Evolutionary conservation across 2,113 vertebrate genomes (phyloP).

Genomic region (Pedionomus torquatus): DNA sequence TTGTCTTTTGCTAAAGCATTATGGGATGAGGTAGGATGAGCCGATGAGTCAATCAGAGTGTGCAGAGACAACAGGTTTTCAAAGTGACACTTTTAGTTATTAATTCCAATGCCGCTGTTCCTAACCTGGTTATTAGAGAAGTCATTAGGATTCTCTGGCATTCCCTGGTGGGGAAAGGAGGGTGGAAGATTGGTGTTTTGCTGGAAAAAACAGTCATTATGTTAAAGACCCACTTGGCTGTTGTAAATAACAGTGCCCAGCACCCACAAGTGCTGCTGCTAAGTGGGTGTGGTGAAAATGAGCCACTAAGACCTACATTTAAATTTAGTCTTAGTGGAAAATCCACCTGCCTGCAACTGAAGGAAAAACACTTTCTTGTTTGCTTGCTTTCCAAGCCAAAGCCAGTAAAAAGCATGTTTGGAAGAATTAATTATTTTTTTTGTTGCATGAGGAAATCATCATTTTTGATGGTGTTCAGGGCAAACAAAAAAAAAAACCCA

Average conservation of each 20-base stretch:
- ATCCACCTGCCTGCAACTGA: constrained; percentile 49
- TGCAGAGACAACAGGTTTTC: neutral
- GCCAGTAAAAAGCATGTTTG: neutral
- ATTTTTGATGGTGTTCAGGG: neutral
- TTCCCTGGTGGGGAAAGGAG: neutral
- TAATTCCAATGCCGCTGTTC: neutral
- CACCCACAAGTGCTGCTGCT: neutral
- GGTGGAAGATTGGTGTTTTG: neutral
- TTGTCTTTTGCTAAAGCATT: neutral
- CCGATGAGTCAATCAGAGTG: neutral
- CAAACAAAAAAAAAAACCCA: neutral
- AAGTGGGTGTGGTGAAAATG: constrained; percentile 59
- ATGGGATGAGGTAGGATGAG: neutral
- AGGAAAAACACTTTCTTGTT: constrained; percentile 62
- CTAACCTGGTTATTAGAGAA: neutral
- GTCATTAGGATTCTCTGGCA: neutral
- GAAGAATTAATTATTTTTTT: neutral
- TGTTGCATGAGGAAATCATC: neutral
- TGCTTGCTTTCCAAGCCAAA: constrained; percentile 49
- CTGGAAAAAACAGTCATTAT: constrained; percentile 41
- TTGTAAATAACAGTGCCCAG: constrained; percentile 52
- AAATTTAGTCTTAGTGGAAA: constrained; percentile 68
- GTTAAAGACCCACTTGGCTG: neutral
- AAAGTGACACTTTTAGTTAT: neutral
- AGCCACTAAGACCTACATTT: constrained; percentile 16